A percentile compares a stretch with the other conserved stretches of the same genome.
Evolutionary conservation across 2,113 vertebrate genomes (phyloP).

Genomic region (Sceloporus tristichus): DNA sequence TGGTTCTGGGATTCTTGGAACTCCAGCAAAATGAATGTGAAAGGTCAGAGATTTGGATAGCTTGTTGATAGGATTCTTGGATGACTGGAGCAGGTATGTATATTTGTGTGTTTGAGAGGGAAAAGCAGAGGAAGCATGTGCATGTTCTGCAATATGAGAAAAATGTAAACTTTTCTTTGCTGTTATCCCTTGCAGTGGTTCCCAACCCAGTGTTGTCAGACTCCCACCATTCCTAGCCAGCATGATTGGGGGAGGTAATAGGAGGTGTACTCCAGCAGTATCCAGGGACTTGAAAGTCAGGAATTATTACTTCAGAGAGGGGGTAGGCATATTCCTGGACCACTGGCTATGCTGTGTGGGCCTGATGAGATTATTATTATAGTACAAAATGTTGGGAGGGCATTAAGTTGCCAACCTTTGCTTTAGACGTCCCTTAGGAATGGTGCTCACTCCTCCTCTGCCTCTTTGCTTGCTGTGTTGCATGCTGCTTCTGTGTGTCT

Average conservation of each 20-base stretch:
- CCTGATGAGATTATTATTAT: not conserved
- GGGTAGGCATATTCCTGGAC: too few species aligned
- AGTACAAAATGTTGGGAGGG: too few species aligned
- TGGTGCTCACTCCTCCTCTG: not conserved
- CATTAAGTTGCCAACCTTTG: not conserved
- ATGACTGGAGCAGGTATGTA: too few species aligned
- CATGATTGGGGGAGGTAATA: not conserved
- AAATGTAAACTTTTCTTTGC: not conserved
- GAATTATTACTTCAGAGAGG: not conserved
- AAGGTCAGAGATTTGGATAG: too few species aligned
- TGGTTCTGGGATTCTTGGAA: not conserved
- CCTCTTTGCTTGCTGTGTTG: not conserved
- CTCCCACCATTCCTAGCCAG: not conserved
- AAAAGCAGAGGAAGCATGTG: not conserved
- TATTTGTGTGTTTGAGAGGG: not conserved
- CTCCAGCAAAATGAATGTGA: not conserved
- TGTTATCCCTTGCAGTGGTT: not conserved
- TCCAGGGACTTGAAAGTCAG: too few species aligned
- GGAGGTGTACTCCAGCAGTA: not conserved
- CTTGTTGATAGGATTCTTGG: too few species aligned
- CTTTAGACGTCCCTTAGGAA: not conserved
- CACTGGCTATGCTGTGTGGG: too few species aligned
- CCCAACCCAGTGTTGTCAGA: not conserved
- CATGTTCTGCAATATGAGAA: not conserved
- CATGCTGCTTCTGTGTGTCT: conserved; percentile 1